Evolutionary conservation across 2,888 invertebrate genomes (phyloP).

Genomic region (Athalia cordata): DNA sequence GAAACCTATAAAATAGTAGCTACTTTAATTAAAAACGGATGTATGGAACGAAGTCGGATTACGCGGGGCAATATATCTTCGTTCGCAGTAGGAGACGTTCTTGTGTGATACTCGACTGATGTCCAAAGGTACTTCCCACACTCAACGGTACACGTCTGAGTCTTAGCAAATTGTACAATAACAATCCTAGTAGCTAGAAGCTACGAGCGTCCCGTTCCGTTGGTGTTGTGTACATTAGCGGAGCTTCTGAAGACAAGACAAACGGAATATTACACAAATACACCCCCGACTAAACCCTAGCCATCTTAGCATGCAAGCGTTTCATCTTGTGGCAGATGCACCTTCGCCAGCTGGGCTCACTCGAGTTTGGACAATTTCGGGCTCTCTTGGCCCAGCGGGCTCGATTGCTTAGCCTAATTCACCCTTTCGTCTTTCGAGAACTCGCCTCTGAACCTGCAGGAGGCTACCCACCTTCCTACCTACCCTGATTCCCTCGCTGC

Average conservation of each 20-base stretch:
- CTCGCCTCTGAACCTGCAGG: conserved; percentile 26
- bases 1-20: conserved; percentile 8
- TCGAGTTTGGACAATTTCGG: conserved; percentile 69
- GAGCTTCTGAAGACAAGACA: conserved; percentile 73
- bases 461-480: background rate
- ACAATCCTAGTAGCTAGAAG: conserved; percentile 67
- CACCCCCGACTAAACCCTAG: conserved; percentile 58
- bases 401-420: conserved; percentile 72
- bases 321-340: conserved; percentile 67
- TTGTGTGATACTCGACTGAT: conserved; percentile 70
- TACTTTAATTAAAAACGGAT: background rate
- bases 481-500: too few species aligned
- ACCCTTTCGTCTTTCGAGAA: conserved; percentile 54
- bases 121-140: conserved; percentile 72
- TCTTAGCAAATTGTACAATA: conserved; percentile 74
- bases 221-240: conserved; percentile 73
- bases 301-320: conserved; percentile 66
- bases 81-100: conserved; percentile 56
- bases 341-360: conserved; percentile 61
- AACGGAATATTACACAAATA: conserved; percentile 74
- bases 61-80: conserved; percentile 68
- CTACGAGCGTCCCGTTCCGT: conserved; percentile 54
- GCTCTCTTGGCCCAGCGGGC: conserved; percentile 62
- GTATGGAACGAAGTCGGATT: conserved; percentile 39
- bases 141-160: conserved; percentile 63